These are phyloP conservation scores for Pelecanus crispus DNA, from an alignment of 2,113 vertebrate genomes.

Conservation along the genomic window DNA sequence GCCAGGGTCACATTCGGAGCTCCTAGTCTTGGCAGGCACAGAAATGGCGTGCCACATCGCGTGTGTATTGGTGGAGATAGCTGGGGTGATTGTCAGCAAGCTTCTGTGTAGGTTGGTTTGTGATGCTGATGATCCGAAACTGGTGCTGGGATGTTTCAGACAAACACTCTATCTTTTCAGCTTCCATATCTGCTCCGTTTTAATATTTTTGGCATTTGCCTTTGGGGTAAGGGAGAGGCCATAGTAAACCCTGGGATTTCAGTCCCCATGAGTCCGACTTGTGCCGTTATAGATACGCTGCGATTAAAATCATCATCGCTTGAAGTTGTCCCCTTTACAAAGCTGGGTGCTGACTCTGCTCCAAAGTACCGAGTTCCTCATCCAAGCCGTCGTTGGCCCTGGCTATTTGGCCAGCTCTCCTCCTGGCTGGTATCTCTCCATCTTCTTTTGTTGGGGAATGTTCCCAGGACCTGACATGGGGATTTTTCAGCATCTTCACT, in stretches of 20 bases:
- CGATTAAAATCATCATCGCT: background rate
- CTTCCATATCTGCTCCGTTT: background rate
- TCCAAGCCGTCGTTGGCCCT: background rate
- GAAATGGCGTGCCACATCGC: background rate
- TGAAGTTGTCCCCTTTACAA: background rate
- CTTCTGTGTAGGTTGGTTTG: background rate
- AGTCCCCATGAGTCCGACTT: background rate
- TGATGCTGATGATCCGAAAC: background rate
- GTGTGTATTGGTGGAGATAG: background rate
- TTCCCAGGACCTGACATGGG: background rate
- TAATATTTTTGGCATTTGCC: conserved; percentile 12
- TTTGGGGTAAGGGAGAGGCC: background rate
- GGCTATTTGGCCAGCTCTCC: background rate
- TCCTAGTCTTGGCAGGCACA: background rate
- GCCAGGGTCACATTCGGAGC: conserved; percentile 1
- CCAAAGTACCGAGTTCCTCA: background rate
- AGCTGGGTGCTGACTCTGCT: background rate
- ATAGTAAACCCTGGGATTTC: background rate
- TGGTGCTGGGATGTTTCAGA: background rate
- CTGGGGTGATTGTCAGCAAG: background rate
- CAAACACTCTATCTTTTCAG: background rate
- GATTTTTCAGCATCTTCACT: background rate
- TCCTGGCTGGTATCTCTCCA: background rate
- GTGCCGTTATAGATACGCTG: background rate
- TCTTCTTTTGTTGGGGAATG: background rate